Conservation (phyloP, 2,113 vertebrate species). For the Labrus mixtus region DNA sequence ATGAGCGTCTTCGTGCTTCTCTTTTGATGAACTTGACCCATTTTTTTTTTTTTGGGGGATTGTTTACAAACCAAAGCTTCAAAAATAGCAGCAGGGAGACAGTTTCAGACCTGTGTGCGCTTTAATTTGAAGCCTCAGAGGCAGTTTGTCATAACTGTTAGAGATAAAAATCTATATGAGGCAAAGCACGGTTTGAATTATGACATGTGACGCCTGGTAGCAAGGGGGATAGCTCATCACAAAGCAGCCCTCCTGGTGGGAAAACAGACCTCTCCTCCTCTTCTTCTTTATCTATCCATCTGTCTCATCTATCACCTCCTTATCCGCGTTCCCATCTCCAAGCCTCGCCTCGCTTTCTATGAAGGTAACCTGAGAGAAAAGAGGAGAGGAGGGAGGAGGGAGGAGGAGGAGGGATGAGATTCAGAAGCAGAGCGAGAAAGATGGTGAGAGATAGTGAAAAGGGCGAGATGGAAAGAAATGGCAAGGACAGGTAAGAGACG, state of each 20-base stretch:
- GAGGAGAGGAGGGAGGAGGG: neutral
- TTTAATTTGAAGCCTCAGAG: constrained; percentile 1
- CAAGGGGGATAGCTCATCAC: no score
- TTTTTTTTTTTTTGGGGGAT: neutral
- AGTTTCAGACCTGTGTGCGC: neutral
- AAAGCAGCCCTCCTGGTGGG: neutral
- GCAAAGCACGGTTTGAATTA: neutral
- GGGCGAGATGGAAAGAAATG: constrained; percentile 47
- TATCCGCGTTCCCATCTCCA: constrained; percentile 44
- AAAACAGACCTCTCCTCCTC: neutral
- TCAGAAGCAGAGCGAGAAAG: constrained; percentile 27
- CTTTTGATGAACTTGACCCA: neutral
- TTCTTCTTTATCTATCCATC: constrained; percentile 36
- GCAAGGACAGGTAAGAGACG: constrained; percentile 41
- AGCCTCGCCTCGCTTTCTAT: constrained; percentile 7
- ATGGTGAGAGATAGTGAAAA: constrained; percentile 51
- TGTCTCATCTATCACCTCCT: constrained; percentile 45
- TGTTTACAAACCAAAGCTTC: neutral
- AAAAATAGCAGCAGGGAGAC: neutral
- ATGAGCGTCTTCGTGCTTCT: neutral
- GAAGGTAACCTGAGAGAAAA: constrained; percentile 37
- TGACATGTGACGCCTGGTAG: neutral
- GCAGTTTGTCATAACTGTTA: neutral
- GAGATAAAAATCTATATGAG: neutral
- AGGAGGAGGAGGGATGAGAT: constrained; percentile 12